Evolutionary conservation across 2,888 invertebrate genomes (phyloP).

Genomic region (Lochmaea crataegi): DNA sequence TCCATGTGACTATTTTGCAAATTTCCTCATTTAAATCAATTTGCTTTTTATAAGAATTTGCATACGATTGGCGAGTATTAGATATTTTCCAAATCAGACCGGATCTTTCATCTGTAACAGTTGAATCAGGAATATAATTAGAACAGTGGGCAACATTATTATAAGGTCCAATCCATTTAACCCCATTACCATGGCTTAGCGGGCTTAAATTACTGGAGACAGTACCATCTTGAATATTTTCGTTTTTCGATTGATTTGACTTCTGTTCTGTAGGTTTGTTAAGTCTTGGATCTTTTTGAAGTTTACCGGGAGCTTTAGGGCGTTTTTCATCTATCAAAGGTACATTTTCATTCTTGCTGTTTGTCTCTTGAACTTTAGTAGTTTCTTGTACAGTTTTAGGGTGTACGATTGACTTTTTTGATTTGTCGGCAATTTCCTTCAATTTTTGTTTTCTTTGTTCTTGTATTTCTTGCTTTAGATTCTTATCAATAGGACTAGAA

Average conservation of each 20-base stretch:
- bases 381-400: neutral
- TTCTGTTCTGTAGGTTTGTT: conserved; percentile 3
- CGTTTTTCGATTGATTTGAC: neutral
- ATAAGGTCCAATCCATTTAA: conserved; percentile 1
- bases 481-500: neutral
- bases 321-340: neutral
- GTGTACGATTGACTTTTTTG: conserved; percentile 57
- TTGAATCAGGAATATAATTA: conserved; percentile 32
- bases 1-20: conserved; percentile 73
- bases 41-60: conserved; percentile 29
- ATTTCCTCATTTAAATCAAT: conserved; percentile 65
- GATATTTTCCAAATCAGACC: conserved; percentile 31
- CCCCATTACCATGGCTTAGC: conserved; percentile 1
- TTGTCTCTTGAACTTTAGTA: neutral
- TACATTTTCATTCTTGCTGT: neutral
- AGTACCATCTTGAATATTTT: conserved; percentile 38
- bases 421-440: conserved; percentile 61
- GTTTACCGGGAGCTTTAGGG: conserved; percentile 57
- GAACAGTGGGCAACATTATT: neutral
- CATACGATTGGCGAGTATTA: neutral
- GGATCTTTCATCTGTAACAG: conserved; percentile 29
- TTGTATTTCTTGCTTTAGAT: conserved; percentile 29
- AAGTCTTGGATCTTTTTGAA: conserved; percentile 22
- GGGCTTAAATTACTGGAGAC: conserved; percentile 38
- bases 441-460: conserved; percentile 40